Evolutionary conservation across 1,140 invertebrate genomes (phyloP), one percentile per base, ranked within the genome.

Genomic region (Drosophila orena): DNA sequence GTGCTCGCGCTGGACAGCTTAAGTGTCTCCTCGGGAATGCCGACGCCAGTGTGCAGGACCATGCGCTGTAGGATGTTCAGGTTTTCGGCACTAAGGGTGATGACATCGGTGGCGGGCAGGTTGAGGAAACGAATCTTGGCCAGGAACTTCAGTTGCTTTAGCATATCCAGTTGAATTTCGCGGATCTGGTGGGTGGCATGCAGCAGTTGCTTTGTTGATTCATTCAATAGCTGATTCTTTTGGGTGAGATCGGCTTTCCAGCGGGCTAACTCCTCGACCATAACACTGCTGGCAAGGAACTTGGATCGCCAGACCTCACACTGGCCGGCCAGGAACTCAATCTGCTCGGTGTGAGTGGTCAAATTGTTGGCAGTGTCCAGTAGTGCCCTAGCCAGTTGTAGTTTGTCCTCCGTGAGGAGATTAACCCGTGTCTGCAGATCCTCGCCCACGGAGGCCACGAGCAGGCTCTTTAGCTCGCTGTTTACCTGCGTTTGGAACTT

Each of bases 221-320:
- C 95, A 89, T 96, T 95, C 22, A 97, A 93, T 83, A 97, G 96
- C 47, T 95, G 95, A 52, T 95, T 95, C 91, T 96, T 95, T 72
- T 95, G 95, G n/a, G 94, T 95, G 14, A 97, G 93, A 69, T 95
- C 94, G 57, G 96, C 96, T 92, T 98, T 97, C 94, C 96, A 97
- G 59, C 94, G 94, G 2, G 97, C 97, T 68, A 98, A 92, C 93
- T 98, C 97, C 93, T 98, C 97, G 8, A 97, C 95, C 95, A 98
- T 97, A 54, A 98, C 94, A 91, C 97, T 98, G 94, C 97, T 97
- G 22, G 97, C 97, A 77, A 98, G 93, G 93, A 98, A 99, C 95
- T 98, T 98, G 83, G 97, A 98, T 69, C 97, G 95, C 97, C 97
- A 98, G 57, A 98, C 97, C 93, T 99, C 97, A 92, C 97, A 98